Evolutionary conservation across 2,888 invertebrate species (phyloP), one percentile per base, ranked within the genome.

Genomic region (Rhabditophanes sp.): DNA sequence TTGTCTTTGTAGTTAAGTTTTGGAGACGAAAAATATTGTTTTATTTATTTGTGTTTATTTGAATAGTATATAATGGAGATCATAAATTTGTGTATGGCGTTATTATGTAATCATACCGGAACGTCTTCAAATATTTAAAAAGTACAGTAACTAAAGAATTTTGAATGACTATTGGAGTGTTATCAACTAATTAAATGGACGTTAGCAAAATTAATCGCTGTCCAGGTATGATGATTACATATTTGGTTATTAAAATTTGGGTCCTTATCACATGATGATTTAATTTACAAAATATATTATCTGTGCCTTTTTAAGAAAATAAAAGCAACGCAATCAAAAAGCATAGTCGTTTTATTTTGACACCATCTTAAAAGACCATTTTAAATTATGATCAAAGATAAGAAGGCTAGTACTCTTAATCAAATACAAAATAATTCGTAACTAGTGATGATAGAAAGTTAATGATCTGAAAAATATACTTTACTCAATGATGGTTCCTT

Each of bases 281-380:
- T 24, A 25, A 8, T 25, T 25, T 8, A 25, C 25, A 17, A 16
- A 25, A 3, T 18, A 8, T 25, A 25, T 25, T 25, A 9, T 25
- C 9, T 18, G 3, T 25, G 25, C 18, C 25, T 25, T 25, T 25
- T 25, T 9, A 9, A 2, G 2, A 9, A 9, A 9, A 8, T 9
- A 9, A 8, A 25, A 25, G 19, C 16, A 25, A 17, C 17, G 19
- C 17, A 18, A 17, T 25, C 16, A 25, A 25, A 9, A 25, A 25
- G 8, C 25, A 18, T 2, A 6, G 6, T 3, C 17, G 7, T 25
- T 25, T 25, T 9, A 2, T 9, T 9, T 9, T 18, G 6, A 17
- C 15, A 25, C 15, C 17, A 25, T 25, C 16, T 16, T 25, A 25
- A 25, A 17, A 16, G 19, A 9, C 18, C 4, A 4, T 25, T 4